phyloP scores from a whole-genome alignment of 2,888 invertebrate genomes.

The Trissoscelio sp. region DNA sequence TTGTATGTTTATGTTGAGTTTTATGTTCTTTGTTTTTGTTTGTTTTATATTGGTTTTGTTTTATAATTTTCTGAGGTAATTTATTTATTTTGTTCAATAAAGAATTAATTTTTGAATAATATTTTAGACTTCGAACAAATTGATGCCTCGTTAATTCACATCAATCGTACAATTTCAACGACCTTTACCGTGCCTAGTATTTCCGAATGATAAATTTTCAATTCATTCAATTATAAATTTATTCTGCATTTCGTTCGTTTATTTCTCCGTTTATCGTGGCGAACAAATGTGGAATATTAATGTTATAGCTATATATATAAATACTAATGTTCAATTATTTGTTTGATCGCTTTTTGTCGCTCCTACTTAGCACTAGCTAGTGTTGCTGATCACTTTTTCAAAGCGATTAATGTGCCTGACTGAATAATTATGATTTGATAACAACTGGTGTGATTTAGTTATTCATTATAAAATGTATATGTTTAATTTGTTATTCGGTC shows the following conservation, averaged over 20 bases:
- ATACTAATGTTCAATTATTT: slow-evolving; percentile 25
- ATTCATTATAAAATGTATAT: background rate
- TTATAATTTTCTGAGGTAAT: no score
- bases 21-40: no score
- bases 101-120: no score
- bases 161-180: slow-evolving; percentile 7
- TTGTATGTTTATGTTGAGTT: no score
- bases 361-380: no score
- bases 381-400: background rate
- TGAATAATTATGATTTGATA: background rate
- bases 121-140: no score
- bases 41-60: no score
- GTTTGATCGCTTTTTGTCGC: slow-evolving; percentile 4
- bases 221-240: slow-evolving; percentile 14
- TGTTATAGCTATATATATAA: no score
- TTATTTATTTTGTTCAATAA: no score
- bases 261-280: slow-evolving; percentile 1
- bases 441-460: background rate
- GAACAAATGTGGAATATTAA: slow-evolving; percentile 3
- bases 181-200: background rate
- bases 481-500: background rate
- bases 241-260: slow-evolving; percentile 7
- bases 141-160: slow-evolving; percentile 9
- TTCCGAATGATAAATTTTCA: slow-evolving; percentile 5
- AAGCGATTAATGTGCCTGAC: background rate